phyloP scores from a whole-genome alignment of 92 coral and sea anemone species.

The Phenganax marumi region DNA sequence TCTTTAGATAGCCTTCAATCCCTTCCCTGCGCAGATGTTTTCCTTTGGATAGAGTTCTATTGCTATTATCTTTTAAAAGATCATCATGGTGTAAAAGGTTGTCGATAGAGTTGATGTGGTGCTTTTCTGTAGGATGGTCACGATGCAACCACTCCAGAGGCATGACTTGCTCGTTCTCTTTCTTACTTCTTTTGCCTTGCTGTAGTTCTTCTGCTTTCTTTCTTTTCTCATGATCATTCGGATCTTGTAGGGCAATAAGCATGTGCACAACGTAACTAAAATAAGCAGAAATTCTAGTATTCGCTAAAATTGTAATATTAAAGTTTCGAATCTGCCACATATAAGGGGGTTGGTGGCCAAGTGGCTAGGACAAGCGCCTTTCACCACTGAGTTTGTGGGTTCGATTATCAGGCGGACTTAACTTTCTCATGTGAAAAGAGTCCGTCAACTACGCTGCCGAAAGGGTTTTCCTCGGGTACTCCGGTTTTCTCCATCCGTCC shows the following conservation, averaged over 20 bases:
- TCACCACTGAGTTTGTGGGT: no score
- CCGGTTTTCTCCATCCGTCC: no score
- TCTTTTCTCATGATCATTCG: slow-evolving; percentile 67
- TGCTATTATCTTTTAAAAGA: slow-evolving; percentile 48
- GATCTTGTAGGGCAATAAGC: slow-evolving; percentile 66
- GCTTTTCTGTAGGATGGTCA: slow-evolving; percentile 50
- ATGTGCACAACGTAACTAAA: slow-evolving; percentile 68
- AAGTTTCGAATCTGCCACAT: no score
- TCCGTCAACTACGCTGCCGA: neutral
- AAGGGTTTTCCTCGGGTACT: no score
- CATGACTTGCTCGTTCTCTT: slow-evolving; percentile 49
- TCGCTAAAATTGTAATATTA: no score
- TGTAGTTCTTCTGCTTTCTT: slow-evolving; percentile 49
- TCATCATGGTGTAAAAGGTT: slow-evolving; percentile 66
- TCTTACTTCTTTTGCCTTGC: slow-evolving; percentile 38
- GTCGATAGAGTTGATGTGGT: slow-evolving; percentile 68
- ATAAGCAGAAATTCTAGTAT: neutral
- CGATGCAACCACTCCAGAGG: slow-evolving; percentile 74
- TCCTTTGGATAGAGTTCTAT: neutral
- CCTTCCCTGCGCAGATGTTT: slow-evolving; percentile 59
- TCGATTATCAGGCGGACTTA: no score
- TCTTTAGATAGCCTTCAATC: slow-evolving; percentile 59
- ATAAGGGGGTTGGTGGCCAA: no score
- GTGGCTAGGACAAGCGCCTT: no score
- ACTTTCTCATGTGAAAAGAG: neutral